Evolutionary conservation across 2,888 invertebrate genomes (phyloP).

Genomic region (Drosophila gaucha): DNA sequence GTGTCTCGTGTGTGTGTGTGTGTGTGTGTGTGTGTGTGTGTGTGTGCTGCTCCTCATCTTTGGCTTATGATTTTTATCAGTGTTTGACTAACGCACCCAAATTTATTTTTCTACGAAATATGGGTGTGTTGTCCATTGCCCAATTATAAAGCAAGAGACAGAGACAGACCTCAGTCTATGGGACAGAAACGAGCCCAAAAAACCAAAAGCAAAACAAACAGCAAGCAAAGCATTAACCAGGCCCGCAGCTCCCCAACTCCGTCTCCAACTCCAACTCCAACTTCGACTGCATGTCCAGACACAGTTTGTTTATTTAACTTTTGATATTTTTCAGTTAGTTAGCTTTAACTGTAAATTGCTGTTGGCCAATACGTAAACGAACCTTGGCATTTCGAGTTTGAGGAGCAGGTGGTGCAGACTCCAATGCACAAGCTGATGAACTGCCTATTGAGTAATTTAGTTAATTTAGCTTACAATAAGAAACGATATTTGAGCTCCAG

Average conservation of each 20-base stretch:
- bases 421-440: conserved; percentile 29
- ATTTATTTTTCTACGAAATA: conserved; percentile 58
- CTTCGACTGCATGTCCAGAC: conserved; percentile 38
- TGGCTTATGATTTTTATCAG: conserved; percentile 75
- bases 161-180: background rate
- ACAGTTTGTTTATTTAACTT: conserved; percentile 67
- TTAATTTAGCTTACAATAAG: conserved; percentile 5
- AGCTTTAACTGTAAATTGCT: conserved; percentile 45
- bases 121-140: conserved; percentile 58
- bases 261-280: conserved; percentile 5
- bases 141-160: conserved; percentile 15
- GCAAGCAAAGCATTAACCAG: conserved; percentile 54
- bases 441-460: conserved; percentile 37
- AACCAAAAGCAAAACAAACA: conserved; percentile 41
- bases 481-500: background rate
- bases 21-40: conserved; percentile 8
- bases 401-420: conserved; percentile 16
- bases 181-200: conserved; percentile 42
- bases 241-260: background rate
- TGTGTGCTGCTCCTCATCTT: conserved; percentile 51
- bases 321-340: conserved; percentile 68
- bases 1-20: no score
- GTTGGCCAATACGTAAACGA: conserved; percentile 49
- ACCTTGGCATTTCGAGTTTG: conserved; percentile 69
- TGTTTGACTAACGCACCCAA: conserved; percentile 81